phyloP scores from a whole-genome alignment of 2,888 invertebrate genomes.

The Cephalotes varians region DNA sequence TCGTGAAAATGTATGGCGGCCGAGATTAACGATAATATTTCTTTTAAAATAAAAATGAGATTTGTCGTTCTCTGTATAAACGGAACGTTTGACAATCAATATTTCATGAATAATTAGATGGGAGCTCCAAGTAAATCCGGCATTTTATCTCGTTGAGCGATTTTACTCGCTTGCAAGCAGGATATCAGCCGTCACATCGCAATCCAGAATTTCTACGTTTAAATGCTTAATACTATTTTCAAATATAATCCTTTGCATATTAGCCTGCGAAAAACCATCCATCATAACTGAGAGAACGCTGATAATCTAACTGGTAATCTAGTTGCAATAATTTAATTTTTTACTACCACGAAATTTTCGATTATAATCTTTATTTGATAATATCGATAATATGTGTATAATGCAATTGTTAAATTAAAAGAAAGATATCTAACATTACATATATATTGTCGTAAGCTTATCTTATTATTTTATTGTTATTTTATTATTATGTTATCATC shows the following conservation, averaged over 20 bases:
- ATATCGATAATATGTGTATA: background rate
- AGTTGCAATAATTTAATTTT: slow-evolving; percentile 9
- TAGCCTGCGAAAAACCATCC: background rate
- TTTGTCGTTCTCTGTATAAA: slow-evolving; percentile 8
- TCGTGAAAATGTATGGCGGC: background rate
- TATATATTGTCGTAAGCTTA: background rate
- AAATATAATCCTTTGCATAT: slow-evolving; percentile 44
- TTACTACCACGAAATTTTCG: background rate
- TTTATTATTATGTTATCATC: background rate
- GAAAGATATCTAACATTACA: background rate
- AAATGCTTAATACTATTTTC: slow-evolving; percentile 38
- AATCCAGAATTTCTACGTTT: background rate
- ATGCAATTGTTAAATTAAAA: background rate
- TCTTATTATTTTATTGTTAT: background rate
- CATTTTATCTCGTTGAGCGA: slow-evolving; percentile 7
- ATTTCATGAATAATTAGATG: slow-evolving; percentile 37
- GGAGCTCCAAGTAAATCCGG: background rate
- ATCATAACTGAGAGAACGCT: background rate
- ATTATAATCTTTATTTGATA: background rate
- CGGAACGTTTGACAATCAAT: slow-evolving; percentile 14
- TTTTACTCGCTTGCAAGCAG: slow-evolving; percentile 12
- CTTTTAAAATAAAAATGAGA: background rate
- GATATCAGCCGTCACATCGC: slow-evolving; percentile 16
- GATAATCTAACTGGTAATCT: slow-evolving; percentile 1
- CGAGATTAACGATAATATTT: background rate